Conservation (phyloP, 2,888 invertebrate genomes). For the Dexiosoma caninum region DNA sequence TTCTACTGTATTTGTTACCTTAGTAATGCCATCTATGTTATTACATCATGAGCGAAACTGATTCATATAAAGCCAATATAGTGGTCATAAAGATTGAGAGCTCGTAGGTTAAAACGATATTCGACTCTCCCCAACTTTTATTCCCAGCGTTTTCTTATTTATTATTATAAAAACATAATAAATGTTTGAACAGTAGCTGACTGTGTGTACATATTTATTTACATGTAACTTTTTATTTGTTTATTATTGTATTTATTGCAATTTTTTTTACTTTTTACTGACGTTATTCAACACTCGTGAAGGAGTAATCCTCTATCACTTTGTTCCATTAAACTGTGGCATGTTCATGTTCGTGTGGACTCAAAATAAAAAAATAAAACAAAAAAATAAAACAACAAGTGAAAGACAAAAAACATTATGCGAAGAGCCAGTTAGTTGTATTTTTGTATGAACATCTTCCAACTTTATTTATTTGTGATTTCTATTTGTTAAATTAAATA, state of each 20-base stretch:
- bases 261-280: slow-evolving; percentile 7
- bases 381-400: too few species aligned
- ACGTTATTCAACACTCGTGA: slow-evolving; percentile 13
- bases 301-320: slow-evolving; percentile 19
- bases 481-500: slow-evolving; percentile 4
- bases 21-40: too few species aligned
- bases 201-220: slow-evolving; percentile 18
- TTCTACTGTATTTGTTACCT: too few species aligned
- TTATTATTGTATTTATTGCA: slow-evolving; percentile 4
- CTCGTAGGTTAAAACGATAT: neutral
- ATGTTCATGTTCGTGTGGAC: neutral
- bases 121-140: neutral
- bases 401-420: neutral
- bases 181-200: slow-evolving; percentile 43
- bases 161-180: slow-evolving; percentile 15
- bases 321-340: slow-evolving; percentile 5
- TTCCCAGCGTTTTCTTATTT: neutral
- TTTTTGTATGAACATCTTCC: slow-evolving; percentile 22
- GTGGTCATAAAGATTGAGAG: too few species aligned
- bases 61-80: too few species aligned
- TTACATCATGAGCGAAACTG: too few species aligned
- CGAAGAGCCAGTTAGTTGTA: neutral
- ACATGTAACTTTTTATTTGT: slow-evolving; percentile 24
- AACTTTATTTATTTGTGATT: neutral
- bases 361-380: too few species aligned